Evolutionary conservation across 2,888 invertebrate species (phyloP).

Genomic region (Germaria angustata): DNA sequence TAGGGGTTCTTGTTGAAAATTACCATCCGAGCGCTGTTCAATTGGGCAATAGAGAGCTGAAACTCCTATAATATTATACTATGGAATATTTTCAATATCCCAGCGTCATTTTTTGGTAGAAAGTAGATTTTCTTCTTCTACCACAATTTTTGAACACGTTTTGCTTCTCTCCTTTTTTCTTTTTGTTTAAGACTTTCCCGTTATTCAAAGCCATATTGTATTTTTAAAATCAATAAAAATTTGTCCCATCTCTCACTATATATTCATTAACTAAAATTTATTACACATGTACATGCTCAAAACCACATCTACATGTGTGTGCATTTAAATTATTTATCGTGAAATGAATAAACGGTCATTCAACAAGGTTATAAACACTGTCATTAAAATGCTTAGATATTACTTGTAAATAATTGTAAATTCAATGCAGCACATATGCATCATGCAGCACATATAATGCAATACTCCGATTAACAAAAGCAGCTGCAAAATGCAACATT

Average conservation of each 20-base stretch:
- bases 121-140: too few species aligned
- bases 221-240: conserved; percentile 28
- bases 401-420: conserved; percentile 57
- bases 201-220: neutral
- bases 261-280: conserved; percentile 54
- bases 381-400: conserved; percentile 53
- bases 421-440: conserved; percentile 20
- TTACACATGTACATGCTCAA: neutral
- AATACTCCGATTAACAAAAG: conserved; percentile 6
- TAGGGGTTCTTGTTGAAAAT: too few species aligned
- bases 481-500: conserved; percentile 53
- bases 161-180: neutral
- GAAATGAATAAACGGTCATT: conserved; percentile 57
- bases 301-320: conserved; percentile 30
- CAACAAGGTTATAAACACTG: conserved; percentile 66
- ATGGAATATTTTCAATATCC: too few species aligned
- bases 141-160: too few species aligned
- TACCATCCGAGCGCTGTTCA: too few species aligned
- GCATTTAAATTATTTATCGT: neutral
- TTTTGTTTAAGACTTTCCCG: neutral
- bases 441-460: neutral
- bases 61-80: too few species aligned
- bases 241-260: conserved; percentile 55
- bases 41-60: too few species aligned
- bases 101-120: too few species aligned